Evolutionary conservation across 23 tunicate genomes (phyloP), one percentile per base, ranked within the genome.

Genomic region (Trididemnum miniatum): DNA sequence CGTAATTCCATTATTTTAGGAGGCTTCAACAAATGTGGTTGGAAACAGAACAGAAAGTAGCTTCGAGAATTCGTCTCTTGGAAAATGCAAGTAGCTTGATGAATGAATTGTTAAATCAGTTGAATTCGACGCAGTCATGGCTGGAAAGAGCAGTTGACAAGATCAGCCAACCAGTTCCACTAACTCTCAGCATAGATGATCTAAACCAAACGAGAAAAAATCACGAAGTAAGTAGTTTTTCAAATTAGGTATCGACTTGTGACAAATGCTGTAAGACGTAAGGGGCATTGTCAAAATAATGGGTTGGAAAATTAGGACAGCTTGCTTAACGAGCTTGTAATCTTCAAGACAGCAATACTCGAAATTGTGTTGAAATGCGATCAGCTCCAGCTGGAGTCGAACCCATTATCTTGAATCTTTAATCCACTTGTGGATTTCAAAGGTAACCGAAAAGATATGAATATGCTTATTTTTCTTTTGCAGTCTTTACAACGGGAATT

Each of bases 101-200:
- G 49, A 34, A 34, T 24, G 83, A 83, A 44, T 93, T 84, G 71
- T 65, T 82, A 29, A 63, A 80, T 24, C 93, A 93, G 36, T 81
- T 93, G 22, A 83, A 84, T n/a, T 81, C 79, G 5, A 80, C 81
- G 26, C 62, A 65, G 0, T 39, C 76, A 1, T 93, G 93, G 93
- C 75, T 93, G 37, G 26, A 24, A 24, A 87, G 59, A 3, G 65
- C 72, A 59, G 60, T 83, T 35, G 79, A 84, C 18, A 88, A 85
- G 60, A 80, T 88, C 35, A 32, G 59, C 0, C 86, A 80, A 29
- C 85, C 87, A 22, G 89, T 88, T 7, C 98, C 92, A 18, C 80
- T 80, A 85, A 93, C 98, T 0, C 79, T 88, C 34, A 87, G 92
- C 37, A 86, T 93, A 34, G 98, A 93, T 30, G 98, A 93, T 34